Evolutionary conservation across 1,140 invertebrate genomes (phyloP), one percentile per base, ranked within the genome.

Genomic region (Lanistes nyassanus): DNA sequence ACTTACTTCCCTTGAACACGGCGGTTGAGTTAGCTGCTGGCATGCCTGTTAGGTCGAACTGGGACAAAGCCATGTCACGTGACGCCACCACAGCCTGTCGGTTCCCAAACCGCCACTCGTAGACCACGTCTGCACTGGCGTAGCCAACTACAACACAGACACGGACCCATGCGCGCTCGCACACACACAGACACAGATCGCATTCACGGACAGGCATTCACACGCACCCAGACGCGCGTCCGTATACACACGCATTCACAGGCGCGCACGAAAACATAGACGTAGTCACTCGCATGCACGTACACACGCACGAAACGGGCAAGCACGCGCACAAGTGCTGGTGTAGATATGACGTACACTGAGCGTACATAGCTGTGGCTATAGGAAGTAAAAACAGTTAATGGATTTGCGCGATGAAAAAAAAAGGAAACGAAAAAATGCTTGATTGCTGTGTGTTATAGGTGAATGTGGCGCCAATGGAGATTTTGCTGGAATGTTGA

Each of bases 41-140:
- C 64, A 81, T 83, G 37, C 84, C 84, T 11, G 88, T 80, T 7
- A 90, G 78, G 76, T 90, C 89, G 82, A 90, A 90, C 78, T 90
- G 90, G 16, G 90, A 90, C 55, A 90, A 69, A 16, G 82, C 80
- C 74, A 90, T 83, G 42, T 86, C 88, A 29, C 81, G 65, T 2
- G 80, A 75, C 34, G 84, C 81, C 55, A 81, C 80, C 16, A 86
- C 83, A 4, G 86, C 84, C 16, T 80, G 74, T 16, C 78, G 42
- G 21, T 77, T 60, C 6, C 86, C 85, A 74, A 82, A 82, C n/a
- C 77, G 84, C 89, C 89, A 90, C 60, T 80, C 81, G 77, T 90
- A 90, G 6, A 83, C 73, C 2, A 90, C 82, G 58, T 90, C 88
- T 26, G 84, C 74, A 1, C 72, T 70, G 19, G 83, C 76, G 68